phyloP scores from a whole-genome alignment of 2,888 invertebrate genomes.

The Salticus scenicus region DNA sequence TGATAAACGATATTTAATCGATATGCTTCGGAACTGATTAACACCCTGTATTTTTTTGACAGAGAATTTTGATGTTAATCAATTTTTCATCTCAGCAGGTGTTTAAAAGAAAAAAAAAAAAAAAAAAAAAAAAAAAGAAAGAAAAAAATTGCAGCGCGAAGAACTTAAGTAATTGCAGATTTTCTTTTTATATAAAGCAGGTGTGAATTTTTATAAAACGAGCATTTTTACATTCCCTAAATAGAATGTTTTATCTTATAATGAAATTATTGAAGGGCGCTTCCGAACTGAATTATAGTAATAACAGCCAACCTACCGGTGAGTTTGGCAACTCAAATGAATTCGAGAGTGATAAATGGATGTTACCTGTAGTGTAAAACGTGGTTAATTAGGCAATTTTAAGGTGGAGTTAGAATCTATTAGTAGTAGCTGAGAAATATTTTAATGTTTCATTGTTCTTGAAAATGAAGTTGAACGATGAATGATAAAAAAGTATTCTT shows the following conservation, averaged over 20 bases:
- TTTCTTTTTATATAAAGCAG: background rate
- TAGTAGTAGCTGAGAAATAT: background rate
- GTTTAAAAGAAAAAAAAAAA: no score
- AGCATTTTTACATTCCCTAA: background rate
- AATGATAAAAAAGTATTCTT: background rate
- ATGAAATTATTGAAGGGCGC: constrained; percentile 3
- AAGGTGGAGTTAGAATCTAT: background rate
- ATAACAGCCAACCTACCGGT: background rate
- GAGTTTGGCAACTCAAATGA: background rate
- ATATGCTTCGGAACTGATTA: background rate
- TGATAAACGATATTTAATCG: constrained; percentile 15
- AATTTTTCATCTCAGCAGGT: constrained; percentile 7
- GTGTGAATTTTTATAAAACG: background rate
- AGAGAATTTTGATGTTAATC: background rate
- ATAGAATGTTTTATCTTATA: background rate
- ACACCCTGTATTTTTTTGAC: background rate
- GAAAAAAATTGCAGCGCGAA: background rate
- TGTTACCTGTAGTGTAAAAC: background rate
- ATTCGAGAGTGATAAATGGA: background rate
- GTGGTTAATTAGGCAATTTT: background rate
- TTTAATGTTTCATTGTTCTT: background rate
- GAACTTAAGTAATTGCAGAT: background rate
- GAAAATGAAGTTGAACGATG: background rate
- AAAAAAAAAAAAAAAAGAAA: no score
- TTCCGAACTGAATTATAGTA: background rate